phyloP scores from a whole-genome alignment of 23 tunicate species.

The Pegea sp. region DNA sequence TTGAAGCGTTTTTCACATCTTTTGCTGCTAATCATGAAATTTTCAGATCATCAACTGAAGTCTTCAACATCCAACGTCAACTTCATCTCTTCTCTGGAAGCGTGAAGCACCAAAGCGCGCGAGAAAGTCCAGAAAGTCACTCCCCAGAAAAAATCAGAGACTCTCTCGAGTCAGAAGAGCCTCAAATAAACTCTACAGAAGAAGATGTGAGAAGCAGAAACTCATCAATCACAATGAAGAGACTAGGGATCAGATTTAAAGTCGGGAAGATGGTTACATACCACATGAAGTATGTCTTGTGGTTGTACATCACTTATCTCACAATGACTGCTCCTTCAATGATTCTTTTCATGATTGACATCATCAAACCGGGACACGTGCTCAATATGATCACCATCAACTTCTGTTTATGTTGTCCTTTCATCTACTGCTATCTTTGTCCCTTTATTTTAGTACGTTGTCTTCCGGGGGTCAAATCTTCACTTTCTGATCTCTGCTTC shows the following conservation, averaged over 20 bases:
- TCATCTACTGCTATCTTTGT: slow-evolving; percentile 45
- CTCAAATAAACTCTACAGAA: too few relatives aligned
- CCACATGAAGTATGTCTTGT: slow-evolving; percentile 36
- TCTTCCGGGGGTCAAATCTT: slow-evolving; percentile 67
- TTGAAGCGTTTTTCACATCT: too few relatives aligned
- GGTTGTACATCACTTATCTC: slow-evolving; percentile 22
- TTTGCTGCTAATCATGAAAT: too few relatives aligned
- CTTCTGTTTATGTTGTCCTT: slow-evolving; percentile 40
- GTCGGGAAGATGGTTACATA: slow-evolving; percentile 2
- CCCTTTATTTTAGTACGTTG: slow-evolving; percentile 51
- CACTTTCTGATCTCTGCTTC: slow-evolving; percentile 25
- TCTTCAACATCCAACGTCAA: slow-evolving; percentile 1
- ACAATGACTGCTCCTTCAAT: slow-evolving; percentile 56
- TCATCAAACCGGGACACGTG: slow-evolving; percentile 10
- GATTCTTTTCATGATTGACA: slow-evolving; percentile 38
- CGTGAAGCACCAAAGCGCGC: neutral
- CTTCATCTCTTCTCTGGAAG: neutral
- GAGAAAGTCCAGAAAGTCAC: too few relatives aligned
- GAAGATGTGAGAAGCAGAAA: too few relatives aligned
- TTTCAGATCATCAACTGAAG: neutral
- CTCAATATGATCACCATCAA: slow-evolving; percentile 53
- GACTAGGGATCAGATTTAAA: slow-evolving; percentile 1
- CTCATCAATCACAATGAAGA: neutral
- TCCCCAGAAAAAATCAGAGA: too few relatives aligned
- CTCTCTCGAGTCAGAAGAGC: too few relatives aligned